Evolutionary conservation across 2,888 invertebrate genomes (phyloP).

Genomic region (Euplexia lucipara): DNA sequence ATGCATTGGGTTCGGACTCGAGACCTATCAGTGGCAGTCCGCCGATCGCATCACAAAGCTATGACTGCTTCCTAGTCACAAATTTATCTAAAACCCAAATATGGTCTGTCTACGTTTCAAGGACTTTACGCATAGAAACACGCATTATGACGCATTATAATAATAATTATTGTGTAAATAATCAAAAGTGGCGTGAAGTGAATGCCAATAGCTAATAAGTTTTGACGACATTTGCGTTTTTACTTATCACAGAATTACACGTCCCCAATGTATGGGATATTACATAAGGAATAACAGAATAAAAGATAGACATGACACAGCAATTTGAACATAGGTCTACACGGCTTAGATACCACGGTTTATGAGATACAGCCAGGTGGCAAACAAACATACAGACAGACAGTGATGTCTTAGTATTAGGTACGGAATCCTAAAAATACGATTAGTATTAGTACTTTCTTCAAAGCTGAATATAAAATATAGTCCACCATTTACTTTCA

Average conservation of each 20-base stretch:
- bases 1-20: too few relatives aligned
- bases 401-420: too few relatives aligned
- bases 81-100: conserved; percentile 12
- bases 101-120: conserved; percentile 28
- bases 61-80: background rate
- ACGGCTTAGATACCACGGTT: too few relatives aligned
- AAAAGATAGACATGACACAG: background rate
- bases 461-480: too few relatives aligned
- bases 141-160: conserved; percentile 32
- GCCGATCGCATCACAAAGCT: background rate
- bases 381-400: too few relatives aligned
- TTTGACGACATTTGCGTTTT: conserved; percentile 30
- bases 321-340: too few relatives aligned
- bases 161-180: conserved; percentile 38
- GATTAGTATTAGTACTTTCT: too few relatives aligned
- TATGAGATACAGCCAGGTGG: too few relatives aligned
- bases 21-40: too few relatives aligned
- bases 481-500: too few relatives aligned
- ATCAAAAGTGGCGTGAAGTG: conserved; percentile 18
- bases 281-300: background rate
- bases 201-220: conserved; percentile 26
- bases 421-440: too few relatives aligned
- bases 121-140: conserved; percentile 29
- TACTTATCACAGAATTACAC: conserved; percentile 29
- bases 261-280: background rate